Percentiles rank a stretch among this genome's conserved stretches.
These are phyloP conservation scores for Hylia prasina DNA, from an alignment of 2,113 vertebrate genomes.

Conservation along the genomic window DNA sequence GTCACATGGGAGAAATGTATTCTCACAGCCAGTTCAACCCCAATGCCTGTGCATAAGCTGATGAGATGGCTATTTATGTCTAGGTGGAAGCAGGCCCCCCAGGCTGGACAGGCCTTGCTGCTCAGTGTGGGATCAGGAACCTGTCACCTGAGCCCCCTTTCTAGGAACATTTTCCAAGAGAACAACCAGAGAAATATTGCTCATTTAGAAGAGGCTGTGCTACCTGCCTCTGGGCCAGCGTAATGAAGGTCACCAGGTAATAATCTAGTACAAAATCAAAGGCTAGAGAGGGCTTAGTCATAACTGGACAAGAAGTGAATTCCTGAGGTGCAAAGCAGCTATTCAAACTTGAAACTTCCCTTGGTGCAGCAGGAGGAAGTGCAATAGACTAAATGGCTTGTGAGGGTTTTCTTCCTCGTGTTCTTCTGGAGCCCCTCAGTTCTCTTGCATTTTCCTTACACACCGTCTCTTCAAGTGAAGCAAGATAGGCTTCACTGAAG, in stretches of 20 bases:
- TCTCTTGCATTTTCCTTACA: not conserved
- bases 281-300: not conserved
- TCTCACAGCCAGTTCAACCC: not conserved
- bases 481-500: not conserved
- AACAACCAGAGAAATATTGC: not conserved
- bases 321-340: not conserved
- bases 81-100: not conserved
- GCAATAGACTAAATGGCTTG: not conserved
- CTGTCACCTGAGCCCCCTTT: not conserved
- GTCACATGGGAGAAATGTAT: not conserved
- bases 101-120: not conserved
- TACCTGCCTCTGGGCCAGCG: rapidly evolving
- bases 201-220: not conserved
- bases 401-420: not conserved
- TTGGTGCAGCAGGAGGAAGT: not conserved
- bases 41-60: not conserved
- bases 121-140: not conserved
- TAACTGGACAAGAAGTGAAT: not conserved
- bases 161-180: not conserved
- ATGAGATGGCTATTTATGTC: not conserved
- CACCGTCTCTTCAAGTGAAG: not conserved
- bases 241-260: not conserved
- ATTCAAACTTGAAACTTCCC: not conserved
- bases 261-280: not conserved
- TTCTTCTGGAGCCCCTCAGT: not conserved